A percentile compares a stretch with the other conserved stretches of the same genome.
phyloP scores from a whole-genome alignment of 2,113 vertebrate species.

The Falcunculus frontatus region DNA sequence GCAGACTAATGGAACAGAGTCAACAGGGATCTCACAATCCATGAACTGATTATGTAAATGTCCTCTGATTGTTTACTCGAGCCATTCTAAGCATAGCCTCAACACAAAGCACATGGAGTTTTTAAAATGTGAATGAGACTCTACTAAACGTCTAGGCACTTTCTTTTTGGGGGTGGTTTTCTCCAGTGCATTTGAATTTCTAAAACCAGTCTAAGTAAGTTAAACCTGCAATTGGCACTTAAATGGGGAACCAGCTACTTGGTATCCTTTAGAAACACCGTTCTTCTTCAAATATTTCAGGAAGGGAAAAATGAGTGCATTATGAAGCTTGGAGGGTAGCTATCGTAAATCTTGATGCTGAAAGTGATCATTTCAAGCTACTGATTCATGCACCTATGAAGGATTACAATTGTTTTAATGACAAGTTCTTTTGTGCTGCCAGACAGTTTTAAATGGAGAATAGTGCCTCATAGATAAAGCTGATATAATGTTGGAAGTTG shows the following conservation, averaged over 20 bases:
- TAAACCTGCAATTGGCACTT: not conserved
- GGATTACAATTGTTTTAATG: not conserved
- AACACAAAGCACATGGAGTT: not conserved
- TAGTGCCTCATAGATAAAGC: not conserved
- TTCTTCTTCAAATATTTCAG: not conserved
- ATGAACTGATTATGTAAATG: not conserved
- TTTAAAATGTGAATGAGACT: not conserved
- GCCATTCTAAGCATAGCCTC: not conserved
- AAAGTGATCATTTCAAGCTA: not conserved
- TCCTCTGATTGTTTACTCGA: not conserved
- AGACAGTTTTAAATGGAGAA: not conserved
- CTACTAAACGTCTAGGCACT: not conserved
- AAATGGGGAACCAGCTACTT: not conserved
- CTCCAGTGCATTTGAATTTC: not conserved
- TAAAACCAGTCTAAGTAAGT: not conserved
- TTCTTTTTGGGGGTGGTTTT: not conserved
- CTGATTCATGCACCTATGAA: not conserved
- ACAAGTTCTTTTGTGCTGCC: not conserved
- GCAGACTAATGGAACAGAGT: not conserved
- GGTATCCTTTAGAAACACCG: not conserved
- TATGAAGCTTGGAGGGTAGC: not conserved
- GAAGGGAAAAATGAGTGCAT: not conserved
- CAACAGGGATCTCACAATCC: not conserved
- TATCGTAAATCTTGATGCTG: not conserved
- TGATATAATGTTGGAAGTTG: not conserved